Evolutionary conservation across 1,140 invertebrate genomes (phyloP), one percentile per base, ranked within the genome.

Genomic region (Sinonovacula constricta): DNA sequence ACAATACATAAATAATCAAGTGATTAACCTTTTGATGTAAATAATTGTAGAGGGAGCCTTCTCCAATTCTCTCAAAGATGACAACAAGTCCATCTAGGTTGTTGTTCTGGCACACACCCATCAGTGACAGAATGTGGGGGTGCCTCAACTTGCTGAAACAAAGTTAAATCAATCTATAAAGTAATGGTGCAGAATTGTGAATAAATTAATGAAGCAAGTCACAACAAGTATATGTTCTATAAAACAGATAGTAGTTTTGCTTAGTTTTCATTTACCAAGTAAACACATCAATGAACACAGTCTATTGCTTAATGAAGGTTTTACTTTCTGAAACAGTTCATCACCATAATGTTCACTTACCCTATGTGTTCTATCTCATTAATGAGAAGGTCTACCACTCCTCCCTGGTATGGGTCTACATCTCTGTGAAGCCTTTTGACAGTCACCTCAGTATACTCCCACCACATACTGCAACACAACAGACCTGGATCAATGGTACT

Each of bases 91-190:
- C 83, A 56, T 92, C 89, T 12, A 89, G 84, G 45, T 87, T 86
- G 7, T 83, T 82, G 24, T 87, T 86, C 62, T 91, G 89, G 82
- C 90, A 91, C 24, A 91, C 85, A 15, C 88, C 91, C 90, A 92
- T 90, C 28, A 92, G 77, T 54, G 91, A 80, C 30, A 92, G 79
- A 39, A 92, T 83, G 62, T 88, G 87, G 2, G 91, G 91, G 79
- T 91, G 91, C 26, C 87, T 81, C 1, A 92, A 79, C 30, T 88
- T 89, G 5, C 89, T 88, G 63, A 81, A 76, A n/a, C n/a, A n/a
- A n/a, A n/a, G n/a, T n/a, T n/a, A n/a, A n/a, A n/a, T n/a, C n/a
- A n/a, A n/a, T n/a, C n/a, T n/a, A n/a, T n/a, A n/a, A n/a, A n/a
- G n/a, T n/a, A n/a, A n/a, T n/a, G n/a, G n/a, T n/a, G n/a, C n/a